Evolutionary conservation across 2,888 invertebrate genomes (phyloP), one percentile per base, ranked within the genome.

Genomic region (Acleris sparsana): DNA sequence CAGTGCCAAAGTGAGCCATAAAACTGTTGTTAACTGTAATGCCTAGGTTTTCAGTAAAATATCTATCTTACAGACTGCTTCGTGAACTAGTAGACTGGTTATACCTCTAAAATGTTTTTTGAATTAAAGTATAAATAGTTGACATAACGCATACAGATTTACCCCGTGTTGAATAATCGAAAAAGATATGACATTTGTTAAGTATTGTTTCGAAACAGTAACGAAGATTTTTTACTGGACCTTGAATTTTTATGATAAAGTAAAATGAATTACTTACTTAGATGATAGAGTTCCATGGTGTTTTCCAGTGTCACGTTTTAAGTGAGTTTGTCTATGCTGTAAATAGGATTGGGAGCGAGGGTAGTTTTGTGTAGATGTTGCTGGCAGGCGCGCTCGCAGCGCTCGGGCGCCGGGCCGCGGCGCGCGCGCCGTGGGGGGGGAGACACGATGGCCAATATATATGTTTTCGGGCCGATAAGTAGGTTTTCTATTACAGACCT

Each of bases 1-100:
- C 90, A 87, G 90, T 90, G 89, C 90, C 92, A 91, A 91, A 90
- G 90, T 90, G 86, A 88, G 91, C 90, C 90, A 86, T 91, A 88
- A 89, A 91, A 84, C 87, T 86, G 88, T 85, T 82, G 80, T 81
- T 78, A 75, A 81, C 74, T 74, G 82, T 79, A 79, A 84, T 86
- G 49, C 82, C 81, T 85, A 83, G 85, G 86, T 88, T 84, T 85
- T 87, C 88, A 88, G 85, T 86, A 86, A 88, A 87, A 84, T 84
- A 84, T 87, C 86, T 89, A 80, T 86, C 83, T 80, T 79, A 87
- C 90, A 89, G 90, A 92, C 92, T 92, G 91, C 87, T 87, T 86
- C 78, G 88, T 87, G 75, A 89, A 89, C 86, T 88, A 77, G 84
- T 91, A 91, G 92, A 91, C 92, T 92, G 91, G 87, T 86, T 86